These are phyloP conservation scores for Lepidocolaptes lacrymiger DNA, from an alignment of 2,797 vertebrate genomes.

Conservation along the genomic window DNA sequence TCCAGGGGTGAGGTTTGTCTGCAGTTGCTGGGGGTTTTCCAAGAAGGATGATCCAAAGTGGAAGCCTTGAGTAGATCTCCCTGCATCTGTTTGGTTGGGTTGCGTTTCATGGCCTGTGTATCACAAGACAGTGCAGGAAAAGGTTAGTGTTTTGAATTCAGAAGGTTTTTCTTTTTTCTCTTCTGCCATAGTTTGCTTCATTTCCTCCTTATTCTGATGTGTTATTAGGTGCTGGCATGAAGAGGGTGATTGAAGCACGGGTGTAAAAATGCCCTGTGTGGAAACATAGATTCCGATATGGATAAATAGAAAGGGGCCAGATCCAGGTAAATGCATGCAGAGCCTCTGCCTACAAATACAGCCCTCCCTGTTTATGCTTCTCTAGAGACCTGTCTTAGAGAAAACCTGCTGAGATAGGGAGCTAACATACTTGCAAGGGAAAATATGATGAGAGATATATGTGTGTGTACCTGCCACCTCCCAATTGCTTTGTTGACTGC, in stretches of 20 bases:
- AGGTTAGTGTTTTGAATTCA: not conserved
- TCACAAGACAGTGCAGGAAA: not conserved
- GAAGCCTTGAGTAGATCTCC: not conserved
- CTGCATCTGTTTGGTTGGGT: not conserved
- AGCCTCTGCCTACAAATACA: not conserved
- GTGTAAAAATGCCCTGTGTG: not conserved
- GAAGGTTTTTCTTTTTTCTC: not conserved
- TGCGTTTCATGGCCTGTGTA: rapidly evolving
- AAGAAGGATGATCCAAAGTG: not conserved
- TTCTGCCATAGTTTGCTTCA: not conserved
- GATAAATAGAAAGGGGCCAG: not conserved
- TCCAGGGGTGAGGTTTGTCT: not conserved
- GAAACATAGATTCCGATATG: not conserved
- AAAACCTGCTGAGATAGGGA: not conserved
- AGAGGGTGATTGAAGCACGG: not conserved
- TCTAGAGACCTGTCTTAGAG: not conserved
- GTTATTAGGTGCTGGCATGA: not conserved
- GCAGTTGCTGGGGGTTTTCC: slow-evolving; percentile 8
- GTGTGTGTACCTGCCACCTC: rapidly evolving
- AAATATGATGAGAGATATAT: not conserved
- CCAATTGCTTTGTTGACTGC: not conserved
- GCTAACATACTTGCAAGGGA: not conserved
- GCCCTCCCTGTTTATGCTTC: not conserved
- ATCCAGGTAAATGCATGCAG: not conserved
- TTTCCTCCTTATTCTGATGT: not conserved